phyloP scores from a whole-genome alignment of 1,140 invertebrate genomes.

The Drosophila sechellia region DNA sequence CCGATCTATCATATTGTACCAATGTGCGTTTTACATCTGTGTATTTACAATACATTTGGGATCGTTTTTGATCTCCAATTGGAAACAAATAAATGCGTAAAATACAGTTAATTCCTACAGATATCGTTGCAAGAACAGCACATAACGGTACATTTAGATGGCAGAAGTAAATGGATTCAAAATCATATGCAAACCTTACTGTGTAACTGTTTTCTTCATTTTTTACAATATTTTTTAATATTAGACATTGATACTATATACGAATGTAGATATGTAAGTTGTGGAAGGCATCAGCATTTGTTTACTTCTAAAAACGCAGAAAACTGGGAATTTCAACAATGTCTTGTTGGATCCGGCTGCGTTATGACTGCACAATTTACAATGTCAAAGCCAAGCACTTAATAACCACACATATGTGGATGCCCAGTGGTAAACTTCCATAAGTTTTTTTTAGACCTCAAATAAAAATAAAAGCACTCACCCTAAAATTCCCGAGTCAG shows the following conservation, averaged over 20 bases:
- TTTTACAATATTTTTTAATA: slow-evolving; percentile 11
- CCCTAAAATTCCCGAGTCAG: slow-evolving; percentile 13
- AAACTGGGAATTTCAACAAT: background rate
- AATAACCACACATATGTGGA: slow-evolving; percentile 10
- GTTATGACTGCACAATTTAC: slow-evolving; percentile 3
- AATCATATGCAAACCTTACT: slow-evolving; percentile 2
- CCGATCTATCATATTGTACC: background rate
- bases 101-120: background rate
- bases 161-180: background rate
- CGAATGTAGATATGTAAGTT: slow-evolving; percentile 9
- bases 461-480: slow-evolving; percentile 18
- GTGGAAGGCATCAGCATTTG: slow-evolving; percentile 8
- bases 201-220: slow-evolving; percentile 1
- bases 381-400: slow-evolving; percentile 3
- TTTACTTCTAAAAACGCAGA: slow-evolving; percentile 9
- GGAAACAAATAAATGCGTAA: background rate
- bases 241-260: slow-evolving; percentile 13
- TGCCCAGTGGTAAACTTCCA: slow-evolving; percentile 12
- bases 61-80: slow-evolving; percentile 1
- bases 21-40: background rate
- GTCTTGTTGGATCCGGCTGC: background rate
- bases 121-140: background rate
- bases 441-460: slow-evolving; percentile 14
- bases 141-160: slow-evolving; percentile 1
- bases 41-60: background rate